Conservation (phyloP, 2,797 vertebrate genomes). For the Mionectes olivaceus region DNA sequence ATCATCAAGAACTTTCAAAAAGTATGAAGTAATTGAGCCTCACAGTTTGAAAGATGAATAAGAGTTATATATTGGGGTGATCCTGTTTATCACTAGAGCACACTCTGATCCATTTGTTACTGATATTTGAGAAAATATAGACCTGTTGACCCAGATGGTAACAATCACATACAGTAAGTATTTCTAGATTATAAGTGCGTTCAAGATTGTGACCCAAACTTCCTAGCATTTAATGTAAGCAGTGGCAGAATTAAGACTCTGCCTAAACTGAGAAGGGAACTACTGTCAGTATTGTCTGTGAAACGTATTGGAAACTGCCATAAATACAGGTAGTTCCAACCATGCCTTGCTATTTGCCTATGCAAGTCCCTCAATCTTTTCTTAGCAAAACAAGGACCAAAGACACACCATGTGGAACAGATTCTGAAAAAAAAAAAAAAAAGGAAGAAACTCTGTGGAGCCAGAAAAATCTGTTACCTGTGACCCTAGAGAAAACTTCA, state of each 20-base stretch:
- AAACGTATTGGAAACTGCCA: not conserved
- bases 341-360: not conserved
- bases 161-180: not conserved
- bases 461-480: slow-evolving; percentile 9
- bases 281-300: not conserved
- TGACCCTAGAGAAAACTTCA: slow-evolving; percentile 13
- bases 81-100: not conserved
- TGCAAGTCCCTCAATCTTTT: slow-evolving; percentile 15
- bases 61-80: not conserved
- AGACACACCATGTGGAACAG: slow-evolving; percentile 15
- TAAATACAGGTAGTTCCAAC: slow-evolving; percentile 3
- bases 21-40: not conserved
- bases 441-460: not conserved
- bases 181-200: not conserved
- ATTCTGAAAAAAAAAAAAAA: not conserved
- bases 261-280: not conserved
- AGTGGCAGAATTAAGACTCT: not conserved
- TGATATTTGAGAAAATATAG: not conserved
- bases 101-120: not conserved
- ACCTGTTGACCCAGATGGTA: not conserved
- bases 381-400: slow-evolving; percentile 39
- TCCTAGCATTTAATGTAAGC: not conserved
- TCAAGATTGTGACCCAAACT: not conserved
- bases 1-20: not conserved
- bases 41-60: not conserved